Conservation (phyloP, 2,113 vertebrate genomes). For the Baryphthengus martii region DNA sequence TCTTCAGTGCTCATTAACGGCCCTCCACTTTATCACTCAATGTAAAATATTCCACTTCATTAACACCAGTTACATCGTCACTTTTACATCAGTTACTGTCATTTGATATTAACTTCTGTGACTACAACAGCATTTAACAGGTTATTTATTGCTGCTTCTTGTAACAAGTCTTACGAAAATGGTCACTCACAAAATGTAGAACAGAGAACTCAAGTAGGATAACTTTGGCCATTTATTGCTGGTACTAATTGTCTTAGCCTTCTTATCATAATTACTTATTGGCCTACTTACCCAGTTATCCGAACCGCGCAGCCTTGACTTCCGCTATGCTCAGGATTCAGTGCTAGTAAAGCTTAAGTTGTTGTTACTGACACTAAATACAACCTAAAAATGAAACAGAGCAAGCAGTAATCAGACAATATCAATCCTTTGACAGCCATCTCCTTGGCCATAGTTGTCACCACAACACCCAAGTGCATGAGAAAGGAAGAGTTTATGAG, state of each 20-base stretch:
- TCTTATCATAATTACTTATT: slow-evolving; percentile 64
- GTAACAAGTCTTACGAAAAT: not conserved
- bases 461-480: not conserved
- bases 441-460: not conserved
- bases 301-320: not conserved
- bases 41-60: not conserved
- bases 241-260: slow-evolving; percentile 42
- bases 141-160: not conserved
- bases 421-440: not conserved
- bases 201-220: slow-evolving; percentile 12
- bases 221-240: slow-evolving; percentile 27
- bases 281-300: slow-evolving; percentile 51
- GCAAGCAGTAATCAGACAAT: rapidly evolving
- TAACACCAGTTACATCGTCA: not conserved
- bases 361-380: slow-evolving; percentile 25
- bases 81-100: not conserved
- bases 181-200: not conserved
- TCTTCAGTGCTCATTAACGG: not conserved
- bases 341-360: slow-evolving; percentile 2
- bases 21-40: not conserved
- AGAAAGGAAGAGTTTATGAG: not conserved
- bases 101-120: not conserved
- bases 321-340: slow-evolving; percentile 4
- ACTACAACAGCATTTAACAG: not conserved
- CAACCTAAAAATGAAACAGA: not conserved